Base-by-base conservation (phyloP, 2,888 invertebrate species). In the Seira sanloemensis region DNA sequence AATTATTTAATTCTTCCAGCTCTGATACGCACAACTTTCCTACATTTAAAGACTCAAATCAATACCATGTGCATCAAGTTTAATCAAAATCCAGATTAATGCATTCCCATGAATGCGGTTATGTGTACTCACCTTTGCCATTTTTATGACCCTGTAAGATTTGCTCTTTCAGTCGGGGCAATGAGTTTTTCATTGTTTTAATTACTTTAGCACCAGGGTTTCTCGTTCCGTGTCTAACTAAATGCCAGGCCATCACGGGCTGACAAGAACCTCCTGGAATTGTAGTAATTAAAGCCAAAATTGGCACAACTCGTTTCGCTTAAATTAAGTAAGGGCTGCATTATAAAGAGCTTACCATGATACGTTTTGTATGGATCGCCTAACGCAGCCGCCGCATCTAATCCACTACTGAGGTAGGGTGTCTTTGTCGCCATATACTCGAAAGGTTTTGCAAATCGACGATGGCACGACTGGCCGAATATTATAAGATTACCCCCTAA, bases 1-100 rank as follows among this genome's bases (percentile, higher is more conserved):
- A 96, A 24, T 92, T 91, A 81, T 92, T 90, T 46, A 96, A 90
- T 54, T 90, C 90, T 62, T 91, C 89, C 76, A 93, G 87, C 89
- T 93, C 92, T 12, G 92, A 91, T 67, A 73, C 72, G 80, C 91
- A 90, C 16, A 90, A 81, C 27, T 84, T 69, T 18, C 89, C 90
- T 90, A 69, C 2, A 78, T 54, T n/a, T 9, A 50, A 19, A 58
- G 26, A 2, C 18, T 21, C 46, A 9, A 65, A 67, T 24, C 18
- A 9, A 23, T 37, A 77, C n/a, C n/a, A n/a, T n/a, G n/a, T 19
- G 25, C 21, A 25, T 66, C 18, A 27, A 16, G 5, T 5, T 27
- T 5, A 2, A 37, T 26, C 23, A 2, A 7, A 27, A 69, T 27
- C 69, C n/a, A 5, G 67, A 9, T 4, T 67, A 21, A 4, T 67